Base-by-base conservation (phyloP, 2,888 invertebrate genomes). In the Magallana nippona region DNA sequence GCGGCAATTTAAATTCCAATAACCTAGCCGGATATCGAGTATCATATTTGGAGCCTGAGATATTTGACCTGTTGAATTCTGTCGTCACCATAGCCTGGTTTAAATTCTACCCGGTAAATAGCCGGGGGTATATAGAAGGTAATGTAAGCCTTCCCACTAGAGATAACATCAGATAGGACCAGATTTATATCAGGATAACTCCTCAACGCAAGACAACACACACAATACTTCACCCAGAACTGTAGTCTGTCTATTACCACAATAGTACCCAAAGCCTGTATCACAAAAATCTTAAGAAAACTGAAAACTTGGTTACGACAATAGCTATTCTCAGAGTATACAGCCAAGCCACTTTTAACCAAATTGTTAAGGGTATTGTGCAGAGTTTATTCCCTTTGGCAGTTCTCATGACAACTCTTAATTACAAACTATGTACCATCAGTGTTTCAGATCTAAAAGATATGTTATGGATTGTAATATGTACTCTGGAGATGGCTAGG, bases 31-130 rank as follows among this genome's bases (percentile, higher is more conserved):
- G 71, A 32, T 71, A 71, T 71, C 27, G 27, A 22, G 71, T 71
- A 71, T 71, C 71, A 71, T 71, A 71, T 71, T 71, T 71, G 71
- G 71, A 71, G 71, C 71, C 71, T 22, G 71, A 71, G 71, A 71
- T 71, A 71, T 32, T 27, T 71, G 71, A 71, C 71, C 71, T 22
- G 11, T 32, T 27, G 22, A 71, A 71, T 71, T 71, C 71, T 71
- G 71, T 71, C 32, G 71, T 71, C 71, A 27, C 71, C 32, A 71
- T 32, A 71, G 71, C 71, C 13, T 15, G 71, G 71, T 71, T 32
- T 71, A 71, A 71, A 71, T 71, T 71, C 71, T 71, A 71, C 71
- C 71, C 71, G 13, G 71, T 27, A 27, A 71, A 27, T 27, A 27
- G 13, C 22, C 22, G 15, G 11, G 15, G 15, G 27, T 71, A 71